phyloP scores from a whole-genome alignment of 2,888 invertebrate genomes.

The Zygogramma bicolorata region DNA sequence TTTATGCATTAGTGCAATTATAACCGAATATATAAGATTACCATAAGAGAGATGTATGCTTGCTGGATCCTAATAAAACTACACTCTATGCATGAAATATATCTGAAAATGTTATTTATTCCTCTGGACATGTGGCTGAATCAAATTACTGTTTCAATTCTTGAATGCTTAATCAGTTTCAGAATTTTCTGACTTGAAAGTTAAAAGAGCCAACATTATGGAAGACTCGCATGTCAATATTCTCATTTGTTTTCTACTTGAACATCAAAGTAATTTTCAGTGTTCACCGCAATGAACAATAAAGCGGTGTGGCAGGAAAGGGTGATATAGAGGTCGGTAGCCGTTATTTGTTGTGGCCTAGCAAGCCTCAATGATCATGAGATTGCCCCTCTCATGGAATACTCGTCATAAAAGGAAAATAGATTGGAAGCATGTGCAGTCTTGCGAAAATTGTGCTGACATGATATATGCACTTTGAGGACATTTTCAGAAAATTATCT shows the following conservation, averaged over 20 bases:
- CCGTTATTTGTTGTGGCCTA: not conserved
- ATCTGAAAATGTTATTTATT: too few species aligned
- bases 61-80: too few species aligned
- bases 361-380: not conserved
- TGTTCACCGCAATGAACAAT: not conserved
- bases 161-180: too few species aligned
- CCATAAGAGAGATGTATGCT: too few species aligned
- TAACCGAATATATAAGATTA: too few species aligned
- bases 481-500: not conserved
- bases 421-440: not conserved
- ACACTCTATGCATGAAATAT: too few species aligned
- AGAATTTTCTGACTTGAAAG: too few species aligned
- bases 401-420: not conserved
- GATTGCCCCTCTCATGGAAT: not conserved
- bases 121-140: too few species aligned
- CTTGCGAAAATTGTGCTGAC: not conserved
- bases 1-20: too few species aligned
- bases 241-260: constrained; percentile 15
- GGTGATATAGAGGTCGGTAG: not conserved
- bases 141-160: too few species aligned
- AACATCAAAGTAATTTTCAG: constrained; percentile 12
- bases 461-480: not conserved
- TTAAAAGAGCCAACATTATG: constrained; percentile 7
- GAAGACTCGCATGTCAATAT: not conserved
- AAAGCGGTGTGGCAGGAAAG: not conserved